These are phyloP conservation scores for Dorcus hopei DNA, from an alignment of 2,888 invertebrate genomes.

Conservation along the genomic window DNA sequence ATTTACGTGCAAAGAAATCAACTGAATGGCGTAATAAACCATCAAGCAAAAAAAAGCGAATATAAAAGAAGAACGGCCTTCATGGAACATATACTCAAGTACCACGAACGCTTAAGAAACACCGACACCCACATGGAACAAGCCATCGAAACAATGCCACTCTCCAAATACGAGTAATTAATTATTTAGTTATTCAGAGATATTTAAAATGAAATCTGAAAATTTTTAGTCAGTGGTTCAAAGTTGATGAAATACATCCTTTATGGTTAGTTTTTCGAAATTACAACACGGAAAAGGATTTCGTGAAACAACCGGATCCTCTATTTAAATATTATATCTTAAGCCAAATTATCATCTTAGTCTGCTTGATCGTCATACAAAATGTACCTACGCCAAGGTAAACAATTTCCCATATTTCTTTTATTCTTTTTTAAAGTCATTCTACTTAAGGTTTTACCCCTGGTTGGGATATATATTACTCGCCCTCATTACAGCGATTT, in stretches of 20 bases:
- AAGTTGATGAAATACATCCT: constrained; percentile 58
- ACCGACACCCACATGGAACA: constrained; percentile 75
- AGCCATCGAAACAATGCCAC: constrained; percentile 80
- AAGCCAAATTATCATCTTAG: constrained; percentile 58
- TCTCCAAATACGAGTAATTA: constrained; percentile 71
- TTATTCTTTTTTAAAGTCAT: constrained; percentile 8
- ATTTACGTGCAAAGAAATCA: too few species aligned
- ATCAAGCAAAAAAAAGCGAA: too few species aligned
- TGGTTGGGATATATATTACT: constrained; percentile 52
- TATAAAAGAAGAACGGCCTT: constrained; percentile 59
- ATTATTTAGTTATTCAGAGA: background rate
- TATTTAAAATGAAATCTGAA: constrained; percentile 1
- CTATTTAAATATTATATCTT: constrained; percentile 79
- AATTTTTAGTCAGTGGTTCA: constrained; percentile 64
- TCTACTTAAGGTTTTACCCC: constrained; percentile 18
- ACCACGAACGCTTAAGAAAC: constrained; percentile 63
- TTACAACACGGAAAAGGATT: constrained; percentile 66
- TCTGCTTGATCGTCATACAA: constrained; percentile 61
- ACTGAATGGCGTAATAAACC: too few species aligned
- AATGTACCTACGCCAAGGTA: constrained; percentile 57
- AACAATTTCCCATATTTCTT: constrained; percentile 15
- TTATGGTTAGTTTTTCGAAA: constrained; percentile 63
- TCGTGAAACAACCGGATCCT: constrained; percentile 73
- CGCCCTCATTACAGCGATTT: constrained; percentile 52
- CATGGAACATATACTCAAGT: constrained; percentile 66